Conservation (phyloP, 1,140 invertebrate genomes). For the Drosophila nigrodunni region DNA sequence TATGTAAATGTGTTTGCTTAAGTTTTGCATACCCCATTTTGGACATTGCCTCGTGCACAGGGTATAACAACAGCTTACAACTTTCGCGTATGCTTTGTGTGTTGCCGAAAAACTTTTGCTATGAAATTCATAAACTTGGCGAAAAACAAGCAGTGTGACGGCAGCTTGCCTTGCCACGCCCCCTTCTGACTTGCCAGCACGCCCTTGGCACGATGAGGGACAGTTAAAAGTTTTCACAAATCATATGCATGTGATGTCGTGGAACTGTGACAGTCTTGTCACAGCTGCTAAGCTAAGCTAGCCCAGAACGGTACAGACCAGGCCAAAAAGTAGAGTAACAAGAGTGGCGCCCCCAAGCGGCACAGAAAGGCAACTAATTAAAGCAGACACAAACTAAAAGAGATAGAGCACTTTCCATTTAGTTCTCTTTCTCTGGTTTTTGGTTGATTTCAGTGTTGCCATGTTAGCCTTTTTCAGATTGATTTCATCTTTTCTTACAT, state of each 20-base stretch:
- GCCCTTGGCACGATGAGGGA: conserved; percentile 16
- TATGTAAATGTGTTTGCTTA: background rate
- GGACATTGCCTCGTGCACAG: conserved; percentile 8
- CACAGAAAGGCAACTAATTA: conserved; percentile 46
- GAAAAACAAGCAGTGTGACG: conserved; percentile 60
- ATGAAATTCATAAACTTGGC: conserved; percentile 81
- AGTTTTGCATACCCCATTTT: background rate
- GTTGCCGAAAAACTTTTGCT: conserved; percentile 75
- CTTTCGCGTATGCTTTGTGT: conserved; percentile 57
- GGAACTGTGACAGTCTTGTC: conserved; percentile 50
- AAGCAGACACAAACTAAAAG: conserved; percentile 21
- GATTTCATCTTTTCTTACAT: too few relatives aligned
- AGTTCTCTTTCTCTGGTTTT: conserved; percentile 4
- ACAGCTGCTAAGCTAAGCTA: conserved; percentile 32
- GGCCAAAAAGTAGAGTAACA: conserved; percentile 21
- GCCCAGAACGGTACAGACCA: background rate
- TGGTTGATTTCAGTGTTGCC: background rate
- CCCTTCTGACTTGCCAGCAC: background rate
- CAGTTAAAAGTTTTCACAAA: conserved; percentile 74
- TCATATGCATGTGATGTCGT: conserved; percentile 77
- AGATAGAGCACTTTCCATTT: conserved; percentile 35
- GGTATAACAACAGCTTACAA: conserved; percentile 72
- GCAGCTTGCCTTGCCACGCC: conserved; percentile 15
- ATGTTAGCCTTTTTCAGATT: too few relatives aligned
- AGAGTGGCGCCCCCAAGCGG: conserved; percentile 39